Percentiles rank a stretch among this genome's conserved stretches.
These are phyloP conservation scores for Anticlea derivata DNA, from an alignment of 2,888 invertebrate species.

Conservation along the genomic window DNA sequence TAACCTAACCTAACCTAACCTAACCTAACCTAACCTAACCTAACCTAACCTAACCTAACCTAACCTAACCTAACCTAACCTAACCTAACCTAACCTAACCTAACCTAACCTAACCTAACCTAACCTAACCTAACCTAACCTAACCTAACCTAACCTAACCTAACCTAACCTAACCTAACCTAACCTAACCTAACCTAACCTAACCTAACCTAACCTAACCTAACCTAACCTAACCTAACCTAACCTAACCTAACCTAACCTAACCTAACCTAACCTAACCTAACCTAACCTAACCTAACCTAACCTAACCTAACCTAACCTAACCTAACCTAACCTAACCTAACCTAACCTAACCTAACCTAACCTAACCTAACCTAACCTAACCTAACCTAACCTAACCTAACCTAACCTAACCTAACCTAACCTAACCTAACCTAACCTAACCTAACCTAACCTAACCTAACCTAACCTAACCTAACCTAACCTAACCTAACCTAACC, in stretches of 20 bases:
- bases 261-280: conserved; percentile 29
- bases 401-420: conserved; percentile 34
- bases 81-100: conserved; percentile 23
- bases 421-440: conserved; percentile 24
- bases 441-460: conserved; percentile 15
- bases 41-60: conserved; percentile 37
- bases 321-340: conserved; percentile 36
- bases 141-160: conserved; percentile 28
- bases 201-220: conserved; percentile 1
- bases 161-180: background rate
- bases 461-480: conserved; percentile 16
- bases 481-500: conserved; percentile 31
- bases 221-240: conserved; percentile 30
- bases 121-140: conserved; percentile 29
- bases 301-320: conserved; percentile 35
- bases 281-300: conserved; percentile 32
- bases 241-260: conserved; percentile 27
- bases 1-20: conserved; percentile 36
- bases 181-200: conserved; percentile 25
- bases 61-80: conserved; percentile 35
- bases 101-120: conserved; percentile 23
- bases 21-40: conserved; percentile 37
- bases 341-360: conserved; percentile 36
- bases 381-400: conserved; percentile 38
- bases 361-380: conserved; percentile 35